Conservation (phyloP, 2,888 invertebrate genomes). For the Eupithecia dodoneata region DNA sequence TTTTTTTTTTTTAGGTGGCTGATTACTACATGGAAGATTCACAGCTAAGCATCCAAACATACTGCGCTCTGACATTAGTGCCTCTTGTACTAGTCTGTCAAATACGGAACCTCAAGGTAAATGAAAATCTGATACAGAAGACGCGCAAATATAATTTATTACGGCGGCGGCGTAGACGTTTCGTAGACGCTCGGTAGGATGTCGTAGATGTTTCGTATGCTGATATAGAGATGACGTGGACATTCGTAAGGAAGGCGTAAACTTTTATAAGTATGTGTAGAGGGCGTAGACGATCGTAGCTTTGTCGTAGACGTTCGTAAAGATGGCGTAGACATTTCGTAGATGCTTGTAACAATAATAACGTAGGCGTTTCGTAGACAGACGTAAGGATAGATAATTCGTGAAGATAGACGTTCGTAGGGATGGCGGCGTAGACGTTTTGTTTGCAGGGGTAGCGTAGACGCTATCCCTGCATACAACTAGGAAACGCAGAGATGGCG, state of each 20-base stretch:
- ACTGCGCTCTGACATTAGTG: slow-evolving; percentile 87
- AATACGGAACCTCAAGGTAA: slow-evolving; percentile 88
- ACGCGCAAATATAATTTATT: not conserved
- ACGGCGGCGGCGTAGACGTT: not conserved
- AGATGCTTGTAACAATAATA: too few relatives aligned
- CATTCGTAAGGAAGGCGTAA: not conserved
- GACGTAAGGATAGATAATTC: not conserved
- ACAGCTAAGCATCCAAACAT: slow-evolving; percentile 84
- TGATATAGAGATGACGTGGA: not conserved
- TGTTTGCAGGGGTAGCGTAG: too few relatives aligned
- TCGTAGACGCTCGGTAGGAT: not conserved
- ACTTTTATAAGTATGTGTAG: not conserved
- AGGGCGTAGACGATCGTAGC: too few relatives aligned
- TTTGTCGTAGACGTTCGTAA: too few relatives aligned
- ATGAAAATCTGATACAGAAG: not conserved
- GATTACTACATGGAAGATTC: slow-evolving; percentile 72
- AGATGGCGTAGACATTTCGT: too few relatives aligned
- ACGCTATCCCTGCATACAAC: too few relatives aligned
- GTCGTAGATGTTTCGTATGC: not conserved
- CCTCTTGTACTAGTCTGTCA: slow-evolving; percentile 89
- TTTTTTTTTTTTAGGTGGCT: slow-evolving; percentile 73
- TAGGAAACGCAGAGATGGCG: too few relatives aligned
- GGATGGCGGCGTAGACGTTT: not conserved
- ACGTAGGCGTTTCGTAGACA: not conserved
- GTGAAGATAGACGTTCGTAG: not conserved